Evolutionary conservation across 1,140 invertebrate species (phyloP), one percentile per base, ranked within the genome.

Genomic region (Hypsibius dujardini): DNA sequence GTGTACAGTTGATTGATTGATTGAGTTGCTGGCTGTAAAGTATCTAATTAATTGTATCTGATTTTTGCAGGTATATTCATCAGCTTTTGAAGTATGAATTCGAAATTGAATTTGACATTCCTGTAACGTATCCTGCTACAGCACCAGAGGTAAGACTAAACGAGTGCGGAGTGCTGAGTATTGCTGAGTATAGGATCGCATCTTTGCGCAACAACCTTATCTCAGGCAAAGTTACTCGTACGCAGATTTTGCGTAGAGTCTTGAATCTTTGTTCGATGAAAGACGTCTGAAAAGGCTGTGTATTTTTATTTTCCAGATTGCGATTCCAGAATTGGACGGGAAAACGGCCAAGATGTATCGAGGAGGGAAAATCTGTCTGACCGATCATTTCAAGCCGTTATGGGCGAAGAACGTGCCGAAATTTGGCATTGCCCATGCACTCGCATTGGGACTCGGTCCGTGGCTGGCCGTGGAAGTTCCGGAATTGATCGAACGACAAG

Each of bases 341-440:
- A 99, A 98, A 84, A 99, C 96, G 1, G 94, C 95, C 0, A 99
- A 99, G 83, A 99, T 99, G 96, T 99, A 98, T 81, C 82, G 93
- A 75, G 94, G 94, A 42, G 95, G 95, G 12, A 95, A 95, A 81
- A 97, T 98, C 73, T 98, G 95, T 77, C 80, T 97, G 28, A 95
- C 92, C 0, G 96, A 98, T 79, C 96, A 99, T 79, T 99, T 99
- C 77, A 98, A 98, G 79, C 96, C 96, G 0, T 79, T 99, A n/a
- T 99, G 96, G 96, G 93, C 92, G 0, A 86, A 92, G 77, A 98
- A 98, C 83, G 91, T 95, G 12, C 93, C 94, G 0, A 94, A 90
- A 79, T 98, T 98, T 85, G 95, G 96, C 12, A 97, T 99, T 69
- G 92, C 91, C 1, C 96, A 99, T 84, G 95, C 94, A 2, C 95